Conservation (phyloP, 2,113 vertebrate species). For the Cyprichromis sp. region DNA sequence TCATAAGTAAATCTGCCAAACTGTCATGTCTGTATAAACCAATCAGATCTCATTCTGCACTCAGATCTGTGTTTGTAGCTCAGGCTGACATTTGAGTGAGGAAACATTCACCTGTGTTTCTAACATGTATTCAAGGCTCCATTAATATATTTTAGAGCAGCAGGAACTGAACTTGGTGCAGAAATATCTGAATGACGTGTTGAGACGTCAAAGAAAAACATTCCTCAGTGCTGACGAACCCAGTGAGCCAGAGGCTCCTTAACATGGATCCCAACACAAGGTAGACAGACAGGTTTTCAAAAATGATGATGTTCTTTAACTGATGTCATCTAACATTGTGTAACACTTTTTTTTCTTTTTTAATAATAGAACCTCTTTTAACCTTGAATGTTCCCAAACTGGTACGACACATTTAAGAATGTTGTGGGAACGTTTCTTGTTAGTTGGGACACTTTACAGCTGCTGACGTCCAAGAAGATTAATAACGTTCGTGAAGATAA, state of each 20-base stretch:
- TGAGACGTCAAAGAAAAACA: neutral
- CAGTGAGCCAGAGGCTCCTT: neutral
- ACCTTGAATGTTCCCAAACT: neutral
- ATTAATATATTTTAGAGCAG: neutral
- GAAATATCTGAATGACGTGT: rapidly evolving
- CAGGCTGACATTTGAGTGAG: neutral
- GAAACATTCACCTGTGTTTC: neutral
- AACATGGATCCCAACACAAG: neutral
- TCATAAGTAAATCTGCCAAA: neutral
- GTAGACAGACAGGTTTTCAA: too few relatives aligned
- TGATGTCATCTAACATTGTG: too few relatives aligned
- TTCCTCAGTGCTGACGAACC: neutral
- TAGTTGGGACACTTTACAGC: neutral
- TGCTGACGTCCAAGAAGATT: neutral
- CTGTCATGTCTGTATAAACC: neutral
- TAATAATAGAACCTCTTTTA: neutral
- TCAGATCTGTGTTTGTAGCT: neutral
- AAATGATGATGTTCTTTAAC: too few relatives aligned
- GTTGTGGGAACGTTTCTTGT: neutral
- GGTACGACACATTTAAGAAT: neutral
- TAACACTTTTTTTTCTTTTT: too few relatives aligned
- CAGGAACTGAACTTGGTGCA: neutral
- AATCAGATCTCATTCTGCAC: neutral
- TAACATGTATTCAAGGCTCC: neutral
- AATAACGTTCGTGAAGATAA: neutral